Conservation (phyloP, 1,140 invertebrate genomes). For the Zaprionus africanus region DNA sequence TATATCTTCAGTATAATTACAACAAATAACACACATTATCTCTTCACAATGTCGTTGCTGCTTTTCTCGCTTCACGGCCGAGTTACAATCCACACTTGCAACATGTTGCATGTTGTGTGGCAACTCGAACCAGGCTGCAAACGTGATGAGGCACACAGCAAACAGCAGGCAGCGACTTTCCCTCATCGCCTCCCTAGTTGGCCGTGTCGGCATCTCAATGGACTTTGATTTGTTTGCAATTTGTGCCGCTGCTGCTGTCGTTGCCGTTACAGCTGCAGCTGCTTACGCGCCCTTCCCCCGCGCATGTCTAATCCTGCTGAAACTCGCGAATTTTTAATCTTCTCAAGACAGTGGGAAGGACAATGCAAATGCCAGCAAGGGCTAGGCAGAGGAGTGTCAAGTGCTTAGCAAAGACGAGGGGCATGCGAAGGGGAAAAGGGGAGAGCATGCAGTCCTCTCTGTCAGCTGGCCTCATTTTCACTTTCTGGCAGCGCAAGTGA, state of each 20-base stretch:
- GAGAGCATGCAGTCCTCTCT: neutral
- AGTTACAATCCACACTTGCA: conserved; percentile 21
- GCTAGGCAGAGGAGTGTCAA: neutral
- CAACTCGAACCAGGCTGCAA: conserved; percentile 8
- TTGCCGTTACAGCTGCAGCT: conserved; percentile 8
- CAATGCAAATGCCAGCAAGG: neutral
- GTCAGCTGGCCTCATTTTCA: conserved; percentile 52
- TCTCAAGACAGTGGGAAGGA: conserved; percentile 19
- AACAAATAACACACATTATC: no score
- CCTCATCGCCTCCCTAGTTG: neutral
- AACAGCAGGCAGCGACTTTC: neutral
- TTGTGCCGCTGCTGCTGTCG: neutral
- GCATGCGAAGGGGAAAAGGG: neutral
- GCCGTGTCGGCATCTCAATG: conserved; percentile 40
- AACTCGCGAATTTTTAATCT: conserved; percentile 24
- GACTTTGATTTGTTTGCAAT: conserved; percentile 49
- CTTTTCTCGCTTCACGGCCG: no score
- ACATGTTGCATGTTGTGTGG: conserved; percentile 43
- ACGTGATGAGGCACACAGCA: neutral
- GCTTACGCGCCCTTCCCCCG: neutral
- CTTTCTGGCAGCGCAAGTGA: conserved; percentile 36
- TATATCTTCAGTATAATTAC: no score
- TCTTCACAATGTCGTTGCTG: no score
- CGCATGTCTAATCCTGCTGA: conserved; percentile 19
- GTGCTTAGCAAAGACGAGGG: neutral